Evolutionary conservation across 2,888 invertebrate species (phyloP), one percentile per base, ranked within the genome.

Genomic region (Lucinisca nassula): DNA sequence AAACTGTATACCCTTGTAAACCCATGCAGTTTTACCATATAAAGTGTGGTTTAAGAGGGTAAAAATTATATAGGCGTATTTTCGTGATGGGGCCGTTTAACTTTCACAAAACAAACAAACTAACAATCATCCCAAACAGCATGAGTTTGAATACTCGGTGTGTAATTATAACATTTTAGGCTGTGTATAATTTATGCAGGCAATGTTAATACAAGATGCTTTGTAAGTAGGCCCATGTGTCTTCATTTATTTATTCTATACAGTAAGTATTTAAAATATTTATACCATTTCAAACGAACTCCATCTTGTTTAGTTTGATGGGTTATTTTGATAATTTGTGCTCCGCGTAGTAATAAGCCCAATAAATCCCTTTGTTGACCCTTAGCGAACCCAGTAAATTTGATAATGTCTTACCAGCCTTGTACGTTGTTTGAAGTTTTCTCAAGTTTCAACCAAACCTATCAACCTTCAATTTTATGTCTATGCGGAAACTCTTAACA

Each of bases 401-500:
- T 75, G 75, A 75, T 49, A 49, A 51, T 30, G 75, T 38, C 21
- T 75, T 27, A 32, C 45, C 51, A 38, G 32, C 30, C 21, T 17
- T n/a, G 45, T 17, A 12, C 21, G 17, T 17, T 32, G 49, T 75
- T 75, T 75, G 75, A 75, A 75, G 75, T 49, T 30, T 24, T 75
- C 75, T 75, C 51, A 45, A 14, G 30, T 75, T 75, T 75, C 75
- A 10, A 17, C 27, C 40, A 75, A 32, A 10, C 30, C 51, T 75
- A 49, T 51, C 45, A 75, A 49, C 30, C 45, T 27, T 75, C 75
- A 32, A 40, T n/a, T 75, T 67, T 67, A 67, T 67, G 67, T 67
- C 67, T 67, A 67, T 67, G 67, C 35, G 35, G 67, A 67, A 67
- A 67, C 67, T 30, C 67, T 35, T 24, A 3, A 12, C 35, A 67